phyloP scores from a whole-genome alignment of 1,140 invertebrate genomes.

The Hormaphis cornu region DNA sequence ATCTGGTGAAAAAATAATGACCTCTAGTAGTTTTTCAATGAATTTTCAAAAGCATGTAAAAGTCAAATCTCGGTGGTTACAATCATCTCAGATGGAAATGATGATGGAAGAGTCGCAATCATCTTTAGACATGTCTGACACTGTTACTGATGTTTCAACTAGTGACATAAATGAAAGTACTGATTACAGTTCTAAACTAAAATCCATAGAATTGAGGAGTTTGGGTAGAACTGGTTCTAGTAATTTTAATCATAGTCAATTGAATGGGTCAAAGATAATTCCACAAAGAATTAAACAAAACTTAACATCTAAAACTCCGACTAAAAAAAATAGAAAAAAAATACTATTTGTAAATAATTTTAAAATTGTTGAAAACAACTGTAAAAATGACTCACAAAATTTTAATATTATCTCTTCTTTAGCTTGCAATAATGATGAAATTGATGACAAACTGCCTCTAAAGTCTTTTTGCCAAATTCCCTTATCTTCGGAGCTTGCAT shows the following conservation, averaged over 20 bases:
- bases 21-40: slow-evolving; percentile 6
- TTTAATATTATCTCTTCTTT: too few species aligned
- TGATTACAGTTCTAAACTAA: neutral
- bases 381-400: too few species aligned
- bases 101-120: slow-evolving; percentile 41
- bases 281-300: neutral
- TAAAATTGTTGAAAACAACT: neutral
- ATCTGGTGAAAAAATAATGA: neutral
- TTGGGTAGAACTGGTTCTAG: neutral
- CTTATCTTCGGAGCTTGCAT: neutral
- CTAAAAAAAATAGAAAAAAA: neutral
- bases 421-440: neutral
- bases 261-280: neutral
- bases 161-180: slow-evolving; percentile 11
- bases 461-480: neutral
- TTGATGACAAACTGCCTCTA: neutral
- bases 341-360: neutral
- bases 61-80: slow-evolving; percentile 78
- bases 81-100: slow-evolving; percentile 75
- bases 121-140: slow-evolving; percentile 17
- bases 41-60: slow-evolving; percentile 58
- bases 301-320: neutral
- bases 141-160: neutral
- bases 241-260: neutral
- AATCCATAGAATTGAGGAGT: neutral